These are phyloP conservation scores for Lycia hirtaria DNA, from an alignment of 2,888 invertebrate genomes.

Conservation along the genomic window DNA sequence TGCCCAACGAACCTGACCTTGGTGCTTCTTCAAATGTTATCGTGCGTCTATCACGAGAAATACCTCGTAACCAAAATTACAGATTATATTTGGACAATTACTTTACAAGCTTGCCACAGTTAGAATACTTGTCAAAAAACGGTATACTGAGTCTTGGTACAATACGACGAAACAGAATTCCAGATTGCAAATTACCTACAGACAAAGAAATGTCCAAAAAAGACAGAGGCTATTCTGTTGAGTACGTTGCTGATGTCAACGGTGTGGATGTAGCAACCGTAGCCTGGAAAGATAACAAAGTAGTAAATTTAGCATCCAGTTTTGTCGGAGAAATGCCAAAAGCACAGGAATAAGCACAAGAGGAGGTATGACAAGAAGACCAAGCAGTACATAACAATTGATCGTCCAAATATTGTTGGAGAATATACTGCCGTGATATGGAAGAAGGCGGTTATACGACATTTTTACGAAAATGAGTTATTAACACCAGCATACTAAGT, in stretches of 20 bases:
- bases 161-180: constrained; percentile 16
- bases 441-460: no score
- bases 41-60: no score
- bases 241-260: constrained; percentile 36
- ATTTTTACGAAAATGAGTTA: no score
- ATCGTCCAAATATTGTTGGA: constrained; percentile 40
- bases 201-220: constrained; percentile 40
- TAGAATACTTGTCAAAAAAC: background rate
- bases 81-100: constrained; percentile 1
- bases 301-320: constrained; percentile 37
- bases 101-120: background rate
- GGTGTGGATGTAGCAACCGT: constrained; percentile 40
- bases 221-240: constrained; percentile 32
- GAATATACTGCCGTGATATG: no score
- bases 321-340: constrained; percentile 49
- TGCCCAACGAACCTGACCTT: no score
- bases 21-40: no score
- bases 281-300: constrained; percentile 52
- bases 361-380: constrained; percentile 38
- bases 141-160: background rate
- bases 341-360: constrained; percentile 34
- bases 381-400: constrained; percentile 36
- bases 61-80: constrained; percentile 2
- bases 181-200: constrained; percentile 44
- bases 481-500: no score